Evolutionary conservation across 2,888 invertebrate genomes (phyloP).

Genomic region (Nysson spinosus): DNA sequence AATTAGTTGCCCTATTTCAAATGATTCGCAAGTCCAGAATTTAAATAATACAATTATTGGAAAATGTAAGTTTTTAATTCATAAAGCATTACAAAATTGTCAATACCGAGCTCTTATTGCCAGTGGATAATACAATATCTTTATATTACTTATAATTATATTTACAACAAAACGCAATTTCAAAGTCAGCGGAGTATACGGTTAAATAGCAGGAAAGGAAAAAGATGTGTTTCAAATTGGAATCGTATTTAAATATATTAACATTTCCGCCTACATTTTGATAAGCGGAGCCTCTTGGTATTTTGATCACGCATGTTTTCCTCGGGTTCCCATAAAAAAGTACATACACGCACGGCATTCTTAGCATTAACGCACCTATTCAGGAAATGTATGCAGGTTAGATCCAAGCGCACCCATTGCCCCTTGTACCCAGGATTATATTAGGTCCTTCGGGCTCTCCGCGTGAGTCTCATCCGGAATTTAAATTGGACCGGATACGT

Average conservation of each 20-base stretch:
- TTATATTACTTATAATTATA: too few species aligned
- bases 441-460: constrained; percentile 63
- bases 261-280: neutral
- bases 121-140: too few species aligned
- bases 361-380: constrained; percentile 65
- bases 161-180: too few species aligned
- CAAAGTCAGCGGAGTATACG: too few species aligned
- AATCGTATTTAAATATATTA: neutral
- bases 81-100: too few species aligned
- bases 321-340: constrained; percentile 15
- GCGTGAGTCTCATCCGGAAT: constrained; percentile 60
- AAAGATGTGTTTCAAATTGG: neutral
- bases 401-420: constrained; percentile 51
- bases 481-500: constrained; percentile 68
- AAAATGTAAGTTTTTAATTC: too few species aligned
- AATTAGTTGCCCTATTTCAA: constrained; percentile 45
- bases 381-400: constrained; percentile 66
- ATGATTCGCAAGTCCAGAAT: constrained; percentile 32
- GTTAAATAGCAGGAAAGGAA: too few species aligned
- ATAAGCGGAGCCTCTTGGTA: constrained; percentile 8
- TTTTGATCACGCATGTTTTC: constrained; percentile 31
- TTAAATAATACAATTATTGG: constrained; percentile 50
- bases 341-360: constrained; percentile 59
- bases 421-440: constrained; percentile 66
- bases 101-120: too few species aligned